These are phyloP conservation scores for Lycaon pictus DNA, from an alignment of 2,113 vertebrate genomes.

Conservation along the genomic window DNA sequence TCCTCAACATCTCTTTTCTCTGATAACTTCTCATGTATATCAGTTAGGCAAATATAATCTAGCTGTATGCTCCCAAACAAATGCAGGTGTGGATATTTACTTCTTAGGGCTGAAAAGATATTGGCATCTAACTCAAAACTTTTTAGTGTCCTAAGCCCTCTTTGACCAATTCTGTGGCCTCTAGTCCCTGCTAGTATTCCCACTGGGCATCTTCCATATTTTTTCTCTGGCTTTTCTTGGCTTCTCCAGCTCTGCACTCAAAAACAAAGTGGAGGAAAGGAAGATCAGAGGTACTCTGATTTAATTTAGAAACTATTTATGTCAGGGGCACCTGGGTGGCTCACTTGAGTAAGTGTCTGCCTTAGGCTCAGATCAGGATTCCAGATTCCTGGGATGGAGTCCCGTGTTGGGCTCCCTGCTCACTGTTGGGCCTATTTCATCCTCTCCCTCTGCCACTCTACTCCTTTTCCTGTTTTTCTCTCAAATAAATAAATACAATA, in stretches of 20 bases:
- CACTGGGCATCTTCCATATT: neutral
- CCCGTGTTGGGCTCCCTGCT: too few relatives aligned
- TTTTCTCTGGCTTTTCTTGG: neutral
- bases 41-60: neutral
- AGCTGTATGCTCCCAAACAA: neutral
- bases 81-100: neutral
- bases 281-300: neutral
- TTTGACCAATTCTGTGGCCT: neutral
- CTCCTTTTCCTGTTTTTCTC: too few relatives aligned
- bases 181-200: neutral
- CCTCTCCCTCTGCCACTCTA: too few relatives aligned
- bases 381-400: too few relatives aligned
- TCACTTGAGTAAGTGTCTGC: too few relatives aligned
- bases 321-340: too few relatives aligned
- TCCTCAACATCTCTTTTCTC: neutral
- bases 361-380: too few relatives aligned
- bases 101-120: neutral
- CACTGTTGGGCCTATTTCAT: too few relatives aligned
- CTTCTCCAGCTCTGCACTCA: neutral
- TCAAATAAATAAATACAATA: too few relatives aligned
- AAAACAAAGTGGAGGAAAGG: neutral
- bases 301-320: neutral
- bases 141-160: neutral
- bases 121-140: neutral
- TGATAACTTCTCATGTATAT: neutral